Evolutionary conservation across 2,797 vertebrate species (phyloP).

Genomic region (Hippopotamyrus pictus): DNA sequence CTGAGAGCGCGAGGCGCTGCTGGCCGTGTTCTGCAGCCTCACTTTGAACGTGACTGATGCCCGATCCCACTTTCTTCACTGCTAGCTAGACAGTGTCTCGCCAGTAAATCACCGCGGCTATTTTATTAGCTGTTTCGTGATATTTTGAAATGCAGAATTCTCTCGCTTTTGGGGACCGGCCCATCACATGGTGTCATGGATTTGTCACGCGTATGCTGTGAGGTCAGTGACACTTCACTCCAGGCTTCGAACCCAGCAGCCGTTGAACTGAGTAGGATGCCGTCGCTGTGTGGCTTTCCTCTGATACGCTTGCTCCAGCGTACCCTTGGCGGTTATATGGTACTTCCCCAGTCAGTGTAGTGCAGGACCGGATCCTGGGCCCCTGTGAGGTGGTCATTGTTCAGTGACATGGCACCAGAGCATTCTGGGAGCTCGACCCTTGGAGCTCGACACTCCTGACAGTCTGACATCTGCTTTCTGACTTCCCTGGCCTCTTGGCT

Average conservation of each 20-base stretch:
- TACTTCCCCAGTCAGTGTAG: background rate
- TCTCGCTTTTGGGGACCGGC: background rate
- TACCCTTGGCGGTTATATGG: background rate
- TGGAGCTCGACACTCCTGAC: conserved; percentile 35
- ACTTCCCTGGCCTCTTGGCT: conserved; percentile 43
- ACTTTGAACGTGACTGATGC: background rate
- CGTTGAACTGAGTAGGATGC: background rate
- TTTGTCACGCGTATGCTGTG: background rate
- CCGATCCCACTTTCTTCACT: background rate
- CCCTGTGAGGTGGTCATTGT: background rate
- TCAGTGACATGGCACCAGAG: background rate
- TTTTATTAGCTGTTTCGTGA: background rate
- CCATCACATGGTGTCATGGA: background rate
- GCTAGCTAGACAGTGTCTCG: background rate
- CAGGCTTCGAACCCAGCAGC: background rate
- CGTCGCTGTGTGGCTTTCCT: background rate
- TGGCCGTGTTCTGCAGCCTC: background rate
- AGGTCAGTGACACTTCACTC: background rate
- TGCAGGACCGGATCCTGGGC: background rate
- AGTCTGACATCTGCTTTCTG: conserved; percentile 58
- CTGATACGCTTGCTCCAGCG: background rate
- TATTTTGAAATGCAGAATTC: background rate
- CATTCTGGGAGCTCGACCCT: background rate
- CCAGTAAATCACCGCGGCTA: background rate
- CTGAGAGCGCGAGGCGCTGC: background rate